A percentile compares a stretch with the other conserved stretches of the same genome.
These are phyloP conservation scores for Anastrepha ludens DNA, from an alignment of 1,140 invertebrate species.

Conservation along the genomic window DNA sequence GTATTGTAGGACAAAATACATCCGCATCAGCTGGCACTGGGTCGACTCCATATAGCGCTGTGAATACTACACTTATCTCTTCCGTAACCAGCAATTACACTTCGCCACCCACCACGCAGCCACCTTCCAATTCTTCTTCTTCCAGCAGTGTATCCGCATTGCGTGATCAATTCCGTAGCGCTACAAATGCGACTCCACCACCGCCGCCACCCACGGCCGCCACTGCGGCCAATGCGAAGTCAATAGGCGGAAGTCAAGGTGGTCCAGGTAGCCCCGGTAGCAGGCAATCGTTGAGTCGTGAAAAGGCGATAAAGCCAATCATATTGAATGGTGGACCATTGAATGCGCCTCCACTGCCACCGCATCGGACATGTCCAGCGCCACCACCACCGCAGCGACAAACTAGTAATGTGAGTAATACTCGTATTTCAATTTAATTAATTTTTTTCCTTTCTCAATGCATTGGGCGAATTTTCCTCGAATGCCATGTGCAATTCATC, in stretches of 20 bases:
- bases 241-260: conserved; percentile 51
- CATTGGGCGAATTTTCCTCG: too few relatives aligned
- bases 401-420: conserved; percentile 69
- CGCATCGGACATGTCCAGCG: conserved; percentile 71
- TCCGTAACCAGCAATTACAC: conserved; percentile 60
- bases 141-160: conserved; percentile 68
- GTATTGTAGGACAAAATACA: conserved; percentile 60
- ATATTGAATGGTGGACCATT: conserved; percentile 70
- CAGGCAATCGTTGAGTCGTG: conserved; percentile 58
- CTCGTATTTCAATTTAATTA: neutral
- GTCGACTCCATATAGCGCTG: conserved; percentile 57
- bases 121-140: conserved; percentile 62
- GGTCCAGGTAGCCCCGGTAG: conserved; percentile 30
- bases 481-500: neutral
- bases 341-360: conserved; percentile 69
- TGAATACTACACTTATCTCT: conserved; percentile 67
- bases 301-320: conserved; percentile 67
- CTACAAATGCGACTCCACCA: conserved; percentile 62
- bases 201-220: conserved; percentile 59
- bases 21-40: conserved; percentile 11
- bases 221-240: conserved; percentile 26
- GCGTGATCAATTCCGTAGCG: conserved; percentile 68
- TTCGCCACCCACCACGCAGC: conserved; percentile 61
- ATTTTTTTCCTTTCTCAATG: too few relatives aligned
- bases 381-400: conserved; percentile 71